Base-by-base conservation (phyloP, 2,797 vertebrate species). In the Cryptoprocta ferox region DNA sequence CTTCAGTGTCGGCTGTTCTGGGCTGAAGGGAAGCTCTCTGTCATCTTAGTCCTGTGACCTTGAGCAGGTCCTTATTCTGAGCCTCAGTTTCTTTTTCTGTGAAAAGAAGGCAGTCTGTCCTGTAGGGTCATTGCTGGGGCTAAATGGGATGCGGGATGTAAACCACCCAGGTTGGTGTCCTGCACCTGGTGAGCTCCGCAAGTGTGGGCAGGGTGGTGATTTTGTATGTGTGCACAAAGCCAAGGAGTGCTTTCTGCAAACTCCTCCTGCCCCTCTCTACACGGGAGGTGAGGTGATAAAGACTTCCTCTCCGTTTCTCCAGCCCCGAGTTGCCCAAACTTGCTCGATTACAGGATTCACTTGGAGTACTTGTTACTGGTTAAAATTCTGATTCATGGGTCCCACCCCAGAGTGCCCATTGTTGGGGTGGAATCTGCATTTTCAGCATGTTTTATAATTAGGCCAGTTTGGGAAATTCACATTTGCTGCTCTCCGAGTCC, bases 261-360 rank as follows among this genome's bases (percentile, higher is more conserved):
- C 61, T n/a, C 35, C 13, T 37, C 81, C 39, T 92, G 89, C 30
- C 26, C 89, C 91, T 66, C 37, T 59, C 30, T 61, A 37, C 39
- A 8, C 28, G 3, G 42, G 53, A 30, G 81, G 61, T 8, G 11
- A 32, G 53, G 45, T 11, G 81, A 59, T 30, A 8, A 3, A 45
- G 75, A 75, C 59, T 42, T 75, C 39, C 56, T 18, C 3, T 32
- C 0, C 1, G 0, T 73, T 96, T 81, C 79, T 39, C 28, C 30
- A 91, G 88, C 39, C 88, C 50, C 28, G 15, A 68, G 90, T 95
- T 94, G 63, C 39, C 91, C 56, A 50, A 21, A 68, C 65, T 91
- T 68, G 90, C 88, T 82, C 42, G 59, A 89, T 91, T 24, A 73
- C 24, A 70, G 81, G 76, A 79, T 73, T 92, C 37, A 42, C 39